A percentile compares a stretch with the other conserved stretches of the same genome.
These are phyloP conservation scores for Hassar affinis DNA, from an alignment of 2,113 vertebrate species.

Conservation along the genomic window DNA sequence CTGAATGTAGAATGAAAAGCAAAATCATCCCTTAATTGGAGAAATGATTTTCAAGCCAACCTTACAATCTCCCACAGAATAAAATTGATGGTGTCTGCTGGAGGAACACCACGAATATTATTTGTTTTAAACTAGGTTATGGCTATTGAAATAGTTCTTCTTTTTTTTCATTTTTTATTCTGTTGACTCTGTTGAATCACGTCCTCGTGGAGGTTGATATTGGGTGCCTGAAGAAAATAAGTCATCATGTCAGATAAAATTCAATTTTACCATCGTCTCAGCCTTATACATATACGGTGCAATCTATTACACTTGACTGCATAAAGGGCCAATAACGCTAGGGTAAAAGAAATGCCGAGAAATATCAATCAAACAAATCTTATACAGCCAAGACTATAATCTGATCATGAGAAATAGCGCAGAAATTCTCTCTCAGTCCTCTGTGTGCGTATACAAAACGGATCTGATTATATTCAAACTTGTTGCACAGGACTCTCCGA, in stretches of 20 bases:
- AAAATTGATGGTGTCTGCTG: not conserved
- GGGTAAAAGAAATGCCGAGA: not conserved
- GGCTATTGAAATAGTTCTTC: not conserved
- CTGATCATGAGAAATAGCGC: not conserved
- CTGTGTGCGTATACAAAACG: not conserved
- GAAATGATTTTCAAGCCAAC: not conserved
- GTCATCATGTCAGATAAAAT: constrained; percentile 6
- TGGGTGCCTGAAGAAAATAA: not conserved
- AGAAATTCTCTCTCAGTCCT: not conserved
- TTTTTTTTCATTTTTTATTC: not conserved
- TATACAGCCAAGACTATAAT: not conserved
- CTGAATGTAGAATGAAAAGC: not conserved
- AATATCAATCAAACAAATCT: not conserved
- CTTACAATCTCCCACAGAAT: no score
- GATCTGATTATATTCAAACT: not conserved
- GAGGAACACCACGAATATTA: no score
- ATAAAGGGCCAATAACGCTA: not conserved
- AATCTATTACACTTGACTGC: not conserved
- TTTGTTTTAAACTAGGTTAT: not conserved
- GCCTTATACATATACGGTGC: not conserved
- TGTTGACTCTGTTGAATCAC: not conserved
- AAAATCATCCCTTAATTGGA: not conserved
- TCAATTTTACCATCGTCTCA: not conserved
- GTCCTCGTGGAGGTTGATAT: not conserved
- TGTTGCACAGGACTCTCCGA: not conserved